Base-by-base conservation (phyloP, 2,888 invertebrate genomes). In the Polymixis lichenea region DNA sequence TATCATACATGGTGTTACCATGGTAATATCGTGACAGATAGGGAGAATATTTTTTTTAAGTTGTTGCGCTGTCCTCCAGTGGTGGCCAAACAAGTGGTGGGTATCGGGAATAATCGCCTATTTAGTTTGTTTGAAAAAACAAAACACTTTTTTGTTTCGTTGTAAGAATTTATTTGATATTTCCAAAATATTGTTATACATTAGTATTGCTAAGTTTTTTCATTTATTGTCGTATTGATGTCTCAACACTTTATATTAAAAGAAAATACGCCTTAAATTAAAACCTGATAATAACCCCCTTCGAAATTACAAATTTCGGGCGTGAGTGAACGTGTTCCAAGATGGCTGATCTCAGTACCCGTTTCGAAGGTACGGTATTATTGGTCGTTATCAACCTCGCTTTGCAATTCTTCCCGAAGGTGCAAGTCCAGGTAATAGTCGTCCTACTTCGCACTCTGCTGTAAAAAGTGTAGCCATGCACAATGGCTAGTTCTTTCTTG, bases 391-490 rank as follows among this genome's bases (percentile, higher is more conserved):
- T 87, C 13, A 91, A 61, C 6, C 89, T 83, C 1, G 90, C 88
- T 46, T 78, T 86, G 60, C 91, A 90, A 1, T 80, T 77, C 7
- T 87, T 86, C 0, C 89, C 88, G 32, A 83, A 86, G 3, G 91
- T 91, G 61, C 92, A 92, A 8, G 82, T 83, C 91, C 91, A 92
- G 11, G 71, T 62, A 9, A 82, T 68, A 0, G 87, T 86, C 4
- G 76, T 81, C 22, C n/a, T 58, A 19, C 69, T 79, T 8, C 74
- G 70, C 32, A 71, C 84, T 28, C 87, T 78, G 49, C 80, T 67
- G 75, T 89, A 90, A 79, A 90, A 92, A 0, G 89, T 89, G 61
- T 87, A 92, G 0, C 87, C 88, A 19, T 89, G 77, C 0, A 90
- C 55, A 15, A 91, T 55, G 0, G 88, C 86, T 17, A 92, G 25